These are phyloP conservation scores for Habroteleia sp. DNA, from an alignment of 2,888 invertebrate genomes.

Conservation along the genomic window DNA sequence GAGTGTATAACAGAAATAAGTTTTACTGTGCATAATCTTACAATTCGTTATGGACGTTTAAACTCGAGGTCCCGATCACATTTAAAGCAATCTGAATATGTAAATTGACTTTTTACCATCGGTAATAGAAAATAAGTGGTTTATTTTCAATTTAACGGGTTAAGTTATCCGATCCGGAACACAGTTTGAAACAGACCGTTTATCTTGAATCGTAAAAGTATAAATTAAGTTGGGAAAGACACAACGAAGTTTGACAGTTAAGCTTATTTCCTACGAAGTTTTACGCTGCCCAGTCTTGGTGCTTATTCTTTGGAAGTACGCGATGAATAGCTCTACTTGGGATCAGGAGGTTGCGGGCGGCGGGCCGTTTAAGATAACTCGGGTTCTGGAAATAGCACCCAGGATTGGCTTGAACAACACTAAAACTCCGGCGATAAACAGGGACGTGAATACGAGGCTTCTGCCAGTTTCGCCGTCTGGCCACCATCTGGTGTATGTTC, in stretches of 20 bases:
- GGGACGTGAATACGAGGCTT: constrained; percentile 70
- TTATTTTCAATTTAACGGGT: too few relatives aligned
- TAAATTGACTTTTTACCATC: too few relatives aligned
- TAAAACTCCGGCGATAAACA: constrained; percentile 72
- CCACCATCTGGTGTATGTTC: constrained; percentile 72
- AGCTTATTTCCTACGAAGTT: constrained; percentile 15
- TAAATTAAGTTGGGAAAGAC: neutral
- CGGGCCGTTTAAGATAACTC: constrained; percentile 66
- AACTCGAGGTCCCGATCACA: too few relatives aligned
- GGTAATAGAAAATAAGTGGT: too few relatives aligned
- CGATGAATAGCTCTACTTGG: neutral
- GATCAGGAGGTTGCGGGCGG: constrained; percentile 54
- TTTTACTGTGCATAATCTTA: too few relatives aligned
- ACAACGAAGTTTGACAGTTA: neutral
- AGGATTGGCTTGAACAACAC: constrained; percentile 75
- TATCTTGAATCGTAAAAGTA: neutral
- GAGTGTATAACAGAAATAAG: too few relatives aligned
- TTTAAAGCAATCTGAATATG: too few relatives aligned
- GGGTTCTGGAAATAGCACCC: constrained; percentile 71
- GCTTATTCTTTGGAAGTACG: constrained; percentile 45
- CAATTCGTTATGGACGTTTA: too few relatives aligned
- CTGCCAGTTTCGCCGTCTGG: constrained; percentile 68
- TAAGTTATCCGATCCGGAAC: too few relatives aligned
- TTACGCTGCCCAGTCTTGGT: constrained; percentile 48
- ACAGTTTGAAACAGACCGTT: too few relatives aligned